Evolutionary conservation across 1,140 invertebrate genomes (phyloP), one percentile per base, ranked within the genome.

Genomic region (Thereuonema tuberculata): DNA sequence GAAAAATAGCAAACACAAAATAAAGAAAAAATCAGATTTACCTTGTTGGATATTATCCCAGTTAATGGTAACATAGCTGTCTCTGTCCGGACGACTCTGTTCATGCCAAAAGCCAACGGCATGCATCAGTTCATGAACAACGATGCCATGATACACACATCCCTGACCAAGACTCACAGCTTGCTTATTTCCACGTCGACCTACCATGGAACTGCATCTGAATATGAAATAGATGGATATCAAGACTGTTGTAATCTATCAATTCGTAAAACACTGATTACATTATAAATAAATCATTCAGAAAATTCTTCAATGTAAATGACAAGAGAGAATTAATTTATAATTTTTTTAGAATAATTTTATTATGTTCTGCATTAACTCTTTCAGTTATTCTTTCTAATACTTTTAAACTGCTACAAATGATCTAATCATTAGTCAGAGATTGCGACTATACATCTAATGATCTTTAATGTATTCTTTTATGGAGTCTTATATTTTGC

Each of bases 21-120:
- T 21, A 14, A 20, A 52, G 26, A 56, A 56, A 46, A 29, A 5
- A 47, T 9, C 14, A 3, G 27, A 26, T 21, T 56, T 63, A 25
- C 63, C 64, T 0, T 43, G 20, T 29, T 77, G 69, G 20, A 89
- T 86, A 64, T 85, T 85, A 1, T 80, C 69, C 74, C 78, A 82
- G 47, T 78, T 69, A 31, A 87, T 79, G 1, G 65, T 71, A 9
- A 86, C 76, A 66, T 76, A 85, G 0, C 79, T 68, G 64, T 86
- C 84, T 43, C 84, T 71, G 69, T 86, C 80, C 5, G 74, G 70
- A 17, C 81, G 72, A 63, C 80, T 81, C 66, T 86, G 84, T 64
- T 85, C 82, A 65, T 87, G 77, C 64, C 75, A 78, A 67, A 83
- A 83, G n/a, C 83, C 83, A 1, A 83, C 63, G 0, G 81, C 80